Base-by-base conservation (phyloP, 2,113 vertebrate genomes). In the Thomomys bottae region DNA sequence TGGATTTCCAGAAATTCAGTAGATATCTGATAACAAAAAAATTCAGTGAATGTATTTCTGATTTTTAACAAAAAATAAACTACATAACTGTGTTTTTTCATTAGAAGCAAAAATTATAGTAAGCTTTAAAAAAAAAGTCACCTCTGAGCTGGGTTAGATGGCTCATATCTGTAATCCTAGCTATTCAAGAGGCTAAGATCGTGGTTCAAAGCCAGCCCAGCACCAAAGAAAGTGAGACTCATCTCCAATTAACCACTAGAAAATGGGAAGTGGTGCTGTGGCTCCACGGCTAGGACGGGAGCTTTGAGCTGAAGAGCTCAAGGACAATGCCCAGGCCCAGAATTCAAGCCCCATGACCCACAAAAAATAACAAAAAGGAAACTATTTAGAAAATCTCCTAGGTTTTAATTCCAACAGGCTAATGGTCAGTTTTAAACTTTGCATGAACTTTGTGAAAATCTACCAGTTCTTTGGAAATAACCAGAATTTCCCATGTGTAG, bases 371-470 rank as follows among this genome's bases (percentile, higher is more conserved):
- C n/a, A n/a, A n/a, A n/a, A n/a, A n/a, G n/a, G 15, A 10, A 36
- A 17, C 38, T 88, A 88, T 81, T 84, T 88, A 70, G 28, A 94
- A 92, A 94, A 92, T 66, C 66, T n/a, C 5, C 23, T 82, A 26
- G 11, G 18, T 81, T 49, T 32, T 82, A 61, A 84, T 88, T 64
- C 23, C 85, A 92, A 94, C 14, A 90, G 49, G 82, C 42, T 23
- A 34, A 81, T 36, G 32, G 77, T 57, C 24, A 72, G 54, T 30
- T 18, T 88, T 59, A 89, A 92, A 93, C 49, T 66, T 64, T 81
- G 23, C 40, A 21, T 70, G 18, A 5, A 26, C 68, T 88, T 89
- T 79, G 59, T 68, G 82, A 80, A 45, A 87, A 90, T 15, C 32
- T n/a, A 77, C 54, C 23, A 76, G 64, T 15, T 93, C 66, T 23